Evolutionary conservation across 2,797 vertebrate genomes (phyloP).

Genomic region (Echiichthys vipera): DNA sequence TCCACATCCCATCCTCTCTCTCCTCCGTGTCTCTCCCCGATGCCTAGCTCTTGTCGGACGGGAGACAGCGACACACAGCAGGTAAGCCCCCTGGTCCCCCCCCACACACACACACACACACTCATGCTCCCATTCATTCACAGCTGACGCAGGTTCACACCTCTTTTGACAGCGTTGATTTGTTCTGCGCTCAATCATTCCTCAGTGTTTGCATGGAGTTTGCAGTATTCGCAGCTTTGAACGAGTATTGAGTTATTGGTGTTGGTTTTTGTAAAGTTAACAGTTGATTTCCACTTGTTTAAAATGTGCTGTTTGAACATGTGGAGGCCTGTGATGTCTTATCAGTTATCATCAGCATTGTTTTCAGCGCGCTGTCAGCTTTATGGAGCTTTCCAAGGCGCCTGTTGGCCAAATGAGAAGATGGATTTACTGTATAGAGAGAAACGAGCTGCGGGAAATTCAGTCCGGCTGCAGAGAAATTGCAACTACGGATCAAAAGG

Average conservation of each 20-base stretch:
- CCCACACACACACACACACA: background rate
- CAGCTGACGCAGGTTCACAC: background rate
- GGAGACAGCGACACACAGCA: slow-evolving; percentile 75
- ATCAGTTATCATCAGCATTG: slow-evolving; percentile 7
- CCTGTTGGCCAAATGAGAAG: slow-evolving; percentile 43
- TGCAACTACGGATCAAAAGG: slow-evolving; percentile 34
- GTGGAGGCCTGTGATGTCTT: background rate
- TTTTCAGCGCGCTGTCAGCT: background rate
- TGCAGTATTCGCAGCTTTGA: too few species aligned
- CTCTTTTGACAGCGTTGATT: background rate
- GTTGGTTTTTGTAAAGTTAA: background rate
- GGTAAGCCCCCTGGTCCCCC: slow-evolving; percentile 68
- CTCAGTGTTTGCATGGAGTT: background rate
- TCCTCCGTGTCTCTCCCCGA: slow-evolving; percentile 61
- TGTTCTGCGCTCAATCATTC: background rate
- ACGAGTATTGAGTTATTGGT: background rate
- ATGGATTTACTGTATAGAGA: slow-evolving; percentile 45
- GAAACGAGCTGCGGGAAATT: slow-evolving; percentile 38
- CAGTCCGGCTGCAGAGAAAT: slow-evolving; percentile 33
- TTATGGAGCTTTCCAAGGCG: slow-evolving; percentile 31
- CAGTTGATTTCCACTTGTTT: background rate
- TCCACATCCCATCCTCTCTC: slow-evolving; percentile 47
- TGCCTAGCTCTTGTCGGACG: slow-evolving; percentile 75
- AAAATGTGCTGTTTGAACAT: slow-evolving; percentile 4
- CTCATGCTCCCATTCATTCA: background rate